Percentiles rank a stretch among this genome's conserved stretches.
These are phyloP conservation scores for Trisateles emortualis DNA, from an alignment of 2,888 invertebrate genomes.

Conservation along the genomic window DNA sequence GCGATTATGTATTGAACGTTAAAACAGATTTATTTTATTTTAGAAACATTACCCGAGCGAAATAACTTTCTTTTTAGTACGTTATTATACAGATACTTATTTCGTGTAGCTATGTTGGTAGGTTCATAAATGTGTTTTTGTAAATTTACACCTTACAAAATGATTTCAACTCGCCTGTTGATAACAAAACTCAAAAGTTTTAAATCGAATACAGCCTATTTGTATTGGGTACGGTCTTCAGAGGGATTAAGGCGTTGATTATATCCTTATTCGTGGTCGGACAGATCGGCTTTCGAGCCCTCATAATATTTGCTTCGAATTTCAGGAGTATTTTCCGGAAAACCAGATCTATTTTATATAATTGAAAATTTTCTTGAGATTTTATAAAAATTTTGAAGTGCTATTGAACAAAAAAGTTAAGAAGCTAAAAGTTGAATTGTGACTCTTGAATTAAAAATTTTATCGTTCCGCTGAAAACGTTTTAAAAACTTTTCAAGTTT, in stretches of 20 bases:
- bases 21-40: no score
- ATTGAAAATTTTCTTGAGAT: neutral
- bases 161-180: neutral
- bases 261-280: neutral
- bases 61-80: no score
- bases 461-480: neutral
- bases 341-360: neutral
- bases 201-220: neutral
- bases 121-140: no score
- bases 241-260: neutral
- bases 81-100: no score
- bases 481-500: neutral
- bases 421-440: neutral
- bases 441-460: neutral
- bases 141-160: neutral
- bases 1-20: no score
- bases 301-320: neutral
- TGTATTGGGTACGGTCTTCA: neutral
- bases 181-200: neutral
- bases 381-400: neutral
- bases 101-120: no score
- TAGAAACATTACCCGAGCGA: no score
- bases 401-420: neutral
- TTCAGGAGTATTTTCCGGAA: neutral
- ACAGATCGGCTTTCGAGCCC: neutral